These are phyloP conservation scores for Plagodis dolabraria DNA, from an alignment of 2,888 invertebrate genomes.

Conservation along the genomic window DNA sequence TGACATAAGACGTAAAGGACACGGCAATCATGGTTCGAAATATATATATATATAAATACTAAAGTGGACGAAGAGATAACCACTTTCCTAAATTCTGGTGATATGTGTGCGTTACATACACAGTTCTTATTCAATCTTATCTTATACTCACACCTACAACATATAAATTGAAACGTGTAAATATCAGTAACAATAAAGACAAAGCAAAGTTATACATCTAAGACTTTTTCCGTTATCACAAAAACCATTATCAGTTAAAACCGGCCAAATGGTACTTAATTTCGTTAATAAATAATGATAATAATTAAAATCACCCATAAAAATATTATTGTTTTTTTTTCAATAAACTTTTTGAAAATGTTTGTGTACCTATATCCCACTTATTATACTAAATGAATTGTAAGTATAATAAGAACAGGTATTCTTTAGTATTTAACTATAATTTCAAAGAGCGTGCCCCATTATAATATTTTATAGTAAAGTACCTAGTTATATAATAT, in stretches of 20 bases:
- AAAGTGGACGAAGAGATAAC: constrained; percentile 10
- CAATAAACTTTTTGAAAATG: too few relatives aligned
- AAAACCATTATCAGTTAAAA: not conserved
- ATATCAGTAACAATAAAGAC: not conserved
- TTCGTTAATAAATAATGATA: not conserved
- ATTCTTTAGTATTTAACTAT: too few relatives aligned
- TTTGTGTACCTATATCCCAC: too few relatives aligned
- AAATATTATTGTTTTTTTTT: not conserved
- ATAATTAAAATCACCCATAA: not conserved
- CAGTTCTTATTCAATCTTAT: not conserved
- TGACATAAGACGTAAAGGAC: constrained; percentile 47
- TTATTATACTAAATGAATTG: too few relatives aligned
- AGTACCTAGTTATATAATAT: too few relatives aligned
- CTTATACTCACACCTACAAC: not conserved
- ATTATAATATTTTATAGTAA: too few relatives aligned
- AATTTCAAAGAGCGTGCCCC: too few relatives aligned
- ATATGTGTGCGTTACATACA: constrained; percentile 22
- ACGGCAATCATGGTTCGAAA: constrained; percentile 44
- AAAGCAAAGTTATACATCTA: too few relatives aligned
- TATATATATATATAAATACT: constrained; percentile 24
- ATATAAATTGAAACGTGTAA: not conserved
- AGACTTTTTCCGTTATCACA: not conserved
- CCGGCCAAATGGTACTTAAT: not conserved
- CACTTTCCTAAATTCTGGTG: not conserved
- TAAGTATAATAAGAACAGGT: too few relatives aligned